These are phyloP conservation scores for Pampusana beccarii DNA, from an alignment of 2,113 vertebrate genomes.

Conservation along the genomic window DNA sequence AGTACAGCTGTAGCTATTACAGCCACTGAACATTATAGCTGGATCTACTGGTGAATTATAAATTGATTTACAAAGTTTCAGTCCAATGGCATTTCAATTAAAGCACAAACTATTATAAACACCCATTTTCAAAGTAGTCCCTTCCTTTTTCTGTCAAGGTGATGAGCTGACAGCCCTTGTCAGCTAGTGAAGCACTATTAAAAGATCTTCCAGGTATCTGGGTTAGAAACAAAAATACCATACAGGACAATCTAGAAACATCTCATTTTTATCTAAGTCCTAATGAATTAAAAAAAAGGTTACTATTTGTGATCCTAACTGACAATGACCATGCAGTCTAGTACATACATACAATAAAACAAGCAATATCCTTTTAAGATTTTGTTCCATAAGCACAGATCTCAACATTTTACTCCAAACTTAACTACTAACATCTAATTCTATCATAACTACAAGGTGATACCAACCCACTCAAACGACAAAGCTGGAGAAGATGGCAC, in stretches of 20 bases:
- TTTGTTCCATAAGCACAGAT: not conserved
- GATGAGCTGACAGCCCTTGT: not conserved
- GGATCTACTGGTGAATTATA: not conserved
- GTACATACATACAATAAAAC: not conserved
- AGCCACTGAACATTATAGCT: not conserved
- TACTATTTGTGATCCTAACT: not conserved
- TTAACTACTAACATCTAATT: not conserved
- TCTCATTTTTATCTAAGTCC: rapidly evolving
- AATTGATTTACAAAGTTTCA: not conserved
- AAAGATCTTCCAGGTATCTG: not conserved
- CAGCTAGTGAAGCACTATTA: not conserved
- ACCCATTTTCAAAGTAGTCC: not conserved
- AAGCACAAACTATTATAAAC: not conserved
- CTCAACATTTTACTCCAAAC: not conserved
- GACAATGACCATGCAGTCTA: not conserved
- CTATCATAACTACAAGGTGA: not conserved
- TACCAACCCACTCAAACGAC: not conserved
- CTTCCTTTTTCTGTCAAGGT: not conserved
- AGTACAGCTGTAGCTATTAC: not conserved
- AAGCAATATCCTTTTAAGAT: not conserved
- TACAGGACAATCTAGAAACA: rapidly evolving
- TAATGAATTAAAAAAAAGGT: not conserved
- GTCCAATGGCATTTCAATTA: not conserved
- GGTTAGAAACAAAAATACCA: not conserved
- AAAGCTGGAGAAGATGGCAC: not conserved